Evolutionary conservation across 2,113 vertebrate genomes (phyloP).

Genomic region (Sprattus sprattus): DNA sequence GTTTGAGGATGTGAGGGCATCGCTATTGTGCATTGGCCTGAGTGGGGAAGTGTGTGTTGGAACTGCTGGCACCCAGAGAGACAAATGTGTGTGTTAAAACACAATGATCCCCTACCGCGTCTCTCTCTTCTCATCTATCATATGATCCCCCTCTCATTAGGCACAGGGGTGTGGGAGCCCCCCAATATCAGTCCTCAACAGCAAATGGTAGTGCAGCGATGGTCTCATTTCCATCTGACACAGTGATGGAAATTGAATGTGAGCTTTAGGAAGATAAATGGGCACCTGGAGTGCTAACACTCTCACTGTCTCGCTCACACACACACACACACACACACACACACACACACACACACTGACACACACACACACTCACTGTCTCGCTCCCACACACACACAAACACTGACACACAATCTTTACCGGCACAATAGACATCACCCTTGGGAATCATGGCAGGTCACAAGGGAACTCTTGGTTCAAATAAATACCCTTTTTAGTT

Average conservation of each 20-base stretch:
- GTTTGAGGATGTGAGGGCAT: slow-evolving; percentile 64
- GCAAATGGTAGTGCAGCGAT: slow-evolving; percentile 61
- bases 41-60: not conserved
- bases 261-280: slow-evolving; percentile 79
- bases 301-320: not conserved
- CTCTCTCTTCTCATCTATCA: slow-evolving; percentile 58
- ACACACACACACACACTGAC: slow-evolving; percentile 4
- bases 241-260: slow-evolving; percentile 75
- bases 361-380: slow-evolving; percentile 16
- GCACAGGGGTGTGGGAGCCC: slow-evolving; percentile 39
- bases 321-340: slow-evolving; percentile 21
- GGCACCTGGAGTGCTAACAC: slow-evolving; percentile 43
- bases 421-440: slow-evolving; percentile 48
- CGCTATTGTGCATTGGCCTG: slow-evolving; percentile 37
- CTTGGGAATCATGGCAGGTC: slow-evolving; percentile 51
- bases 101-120: slow-evolving; percentile 47
- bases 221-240: slow-evolving; percentile 73
- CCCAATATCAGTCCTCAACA: slow-evolving; percentile 57
- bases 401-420: slow-evolving; percentile 56
- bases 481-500: not conserved
- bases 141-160: slow-evolving; percentile 67
- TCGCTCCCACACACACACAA: not conserved
- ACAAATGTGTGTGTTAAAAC: slow-evolving; percentile 44
- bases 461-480: slow-evolving; percentile 46
- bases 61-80: slow-evolving; percentile 11